Conservation (phyloP, 2,113 vertebrate species). For the Corvus moneduloides region DNA sequence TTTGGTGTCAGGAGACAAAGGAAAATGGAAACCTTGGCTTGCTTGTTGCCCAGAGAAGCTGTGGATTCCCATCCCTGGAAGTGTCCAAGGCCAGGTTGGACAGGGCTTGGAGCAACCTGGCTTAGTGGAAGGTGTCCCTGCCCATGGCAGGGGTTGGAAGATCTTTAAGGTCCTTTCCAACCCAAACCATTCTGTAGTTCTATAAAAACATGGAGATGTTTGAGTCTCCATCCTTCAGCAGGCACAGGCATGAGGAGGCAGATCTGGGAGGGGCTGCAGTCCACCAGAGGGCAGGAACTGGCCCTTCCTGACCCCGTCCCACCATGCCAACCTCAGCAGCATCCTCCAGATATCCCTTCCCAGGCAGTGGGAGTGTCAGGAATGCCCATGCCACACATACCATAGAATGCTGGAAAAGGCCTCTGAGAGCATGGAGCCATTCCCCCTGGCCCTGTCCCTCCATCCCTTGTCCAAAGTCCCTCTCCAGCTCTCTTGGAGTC, state of each 20-base stretch:
- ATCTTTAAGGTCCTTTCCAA: neutral
- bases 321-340: neutral
- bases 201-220: neutral
- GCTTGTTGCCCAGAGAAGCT: neutral
- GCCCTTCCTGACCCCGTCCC: fast-evolving
- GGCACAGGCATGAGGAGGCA: neutral
- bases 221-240: neutral
- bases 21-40: neutral
- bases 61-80: neutral
- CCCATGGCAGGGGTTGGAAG: neutral
- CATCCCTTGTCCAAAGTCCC: neutral
- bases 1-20: neutral
- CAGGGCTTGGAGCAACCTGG: fast-evolving
- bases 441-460: neutral
- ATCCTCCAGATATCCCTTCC: neutral
- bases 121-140: neutral
- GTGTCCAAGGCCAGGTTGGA: neutral
- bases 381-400: fast-evolving
- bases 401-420: neutral
- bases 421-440: fast-evolving
- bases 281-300: neutral
- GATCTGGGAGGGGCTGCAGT: neutral
- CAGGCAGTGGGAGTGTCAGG: neutral
- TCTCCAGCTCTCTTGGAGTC: neutral
- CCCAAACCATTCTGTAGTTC: neutral